Conservation (phyloP, 2,888 invertebrate species). For the Malachius bipustulatus region DNA sequence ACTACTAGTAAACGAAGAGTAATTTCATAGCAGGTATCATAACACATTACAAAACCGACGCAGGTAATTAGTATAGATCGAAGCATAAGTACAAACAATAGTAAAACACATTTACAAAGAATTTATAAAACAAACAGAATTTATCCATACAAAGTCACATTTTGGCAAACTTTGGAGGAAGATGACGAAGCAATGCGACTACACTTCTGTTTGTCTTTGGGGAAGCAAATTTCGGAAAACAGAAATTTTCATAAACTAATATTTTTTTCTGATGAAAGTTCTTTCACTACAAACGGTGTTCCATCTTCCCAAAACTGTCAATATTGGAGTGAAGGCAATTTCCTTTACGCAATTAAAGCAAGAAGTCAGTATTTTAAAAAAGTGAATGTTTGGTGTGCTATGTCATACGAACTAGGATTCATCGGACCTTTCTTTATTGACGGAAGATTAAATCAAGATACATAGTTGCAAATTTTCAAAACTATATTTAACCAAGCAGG, state of each 20-base stretch:
- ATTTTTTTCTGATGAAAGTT: constrained; percentile 1
- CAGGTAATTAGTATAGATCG: too few species aligned
- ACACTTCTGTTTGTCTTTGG: constrained; percentile 1
- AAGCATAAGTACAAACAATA: constrained; percentile 1
- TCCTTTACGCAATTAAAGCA: constrained; percentile 2
- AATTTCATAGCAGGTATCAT: too few species aligned
- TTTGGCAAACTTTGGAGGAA: not conserved
- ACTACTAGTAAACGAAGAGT: too few species aligned
- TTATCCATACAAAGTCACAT: constrained; percentile 1
- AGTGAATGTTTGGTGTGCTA: not conserved
- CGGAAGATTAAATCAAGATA: not conserved
- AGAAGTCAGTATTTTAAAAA: not conserved
- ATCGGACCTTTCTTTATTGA: constrained; percentile 3
- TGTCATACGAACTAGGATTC: constrained; percentile 1
- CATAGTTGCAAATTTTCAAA: not conserved
- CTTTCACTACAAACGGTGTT: constrained; percentile 1
- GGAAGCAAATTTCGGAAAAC: not conserved
- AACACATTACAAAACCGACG: too few species aligned
- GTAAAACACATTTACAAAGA: constrained; percentile 1
- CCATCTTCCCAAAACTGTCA: not conserved
- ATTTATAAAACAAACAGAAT: constrained; percentile 1
- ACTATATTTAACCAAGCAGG: too few species aligned
- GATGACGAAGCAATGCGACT: constrained; percentile 1
- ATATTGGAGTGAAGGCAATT: constrained; percentile 3
- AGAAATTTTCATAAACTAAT: constrained; percentile 1